These are phyloP conservation scores for Semotilus atromaculatus DNA, from an alignment of 2,797 vertebrate species.

Conservation along the genomic window DNA sequence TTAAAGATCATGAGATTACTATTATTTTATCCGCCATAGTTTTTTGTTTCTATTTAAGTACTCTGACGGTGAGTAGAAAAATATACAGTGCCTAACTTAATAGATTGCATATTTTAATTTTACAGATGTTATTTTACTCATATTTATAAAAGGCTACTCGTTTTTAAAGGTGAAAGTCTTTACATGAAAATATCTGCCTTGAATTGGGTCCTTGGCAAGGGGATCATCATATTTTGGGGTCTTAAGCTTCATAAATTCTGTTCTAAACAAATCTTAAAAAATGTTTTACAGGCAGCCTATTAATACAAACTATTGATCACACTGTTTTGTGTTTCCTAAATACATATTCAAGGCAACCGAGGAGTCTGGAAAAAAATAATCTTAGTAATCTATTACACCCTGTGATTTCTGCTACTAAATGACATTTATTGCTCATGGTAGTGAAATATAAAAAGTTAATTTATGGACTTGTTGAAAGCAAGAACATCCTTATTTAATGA, in stretches of 20 bases:
- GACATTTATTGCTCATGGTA: not conserved
- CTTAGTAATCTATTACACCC: not conserved
- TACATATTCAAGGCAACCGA: not conserved
- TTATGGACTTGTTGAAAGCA: not conserved
- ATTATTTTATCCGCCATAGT: not conserved
- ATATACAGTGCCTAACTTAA: not conserved
- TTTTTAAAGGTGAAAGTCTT: not conserved
- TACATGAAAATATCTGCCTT: not conserved
- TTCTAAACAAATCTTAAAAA: not conserved
- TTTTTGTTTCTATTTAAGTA: not conserved
- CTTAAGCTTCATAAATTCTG: not conserved
- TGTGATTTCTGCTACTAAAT: not conserved
- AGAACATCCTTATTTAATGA: not conserved
- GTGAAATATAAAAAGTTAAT: not conserved
- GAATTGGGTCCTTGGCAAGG: not conserved
- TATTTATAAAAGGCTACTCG: not conserved
- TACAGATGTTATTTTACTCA: not conserved
- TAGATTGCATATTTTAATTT: not conserved
- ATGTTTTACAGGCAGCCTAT: not conserved
- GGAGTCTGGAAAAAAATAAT: not conserved
- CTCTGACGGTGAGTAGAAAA: not conserved
- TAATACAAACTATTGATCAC: not conserved
- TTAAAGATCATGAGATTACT: not conserved
- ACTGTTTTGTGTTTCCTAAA: too few species aligned
- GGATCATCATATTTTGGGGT: too few species aligned